A percentile compares a stretch with the other conserved stretches of the same genome.
These are phyloP conservation scores for Caenorhabditis tropicalis DNA, from an alignment of 1,140 invertebrate genomes.

Conservation along the genomic window DNA sequence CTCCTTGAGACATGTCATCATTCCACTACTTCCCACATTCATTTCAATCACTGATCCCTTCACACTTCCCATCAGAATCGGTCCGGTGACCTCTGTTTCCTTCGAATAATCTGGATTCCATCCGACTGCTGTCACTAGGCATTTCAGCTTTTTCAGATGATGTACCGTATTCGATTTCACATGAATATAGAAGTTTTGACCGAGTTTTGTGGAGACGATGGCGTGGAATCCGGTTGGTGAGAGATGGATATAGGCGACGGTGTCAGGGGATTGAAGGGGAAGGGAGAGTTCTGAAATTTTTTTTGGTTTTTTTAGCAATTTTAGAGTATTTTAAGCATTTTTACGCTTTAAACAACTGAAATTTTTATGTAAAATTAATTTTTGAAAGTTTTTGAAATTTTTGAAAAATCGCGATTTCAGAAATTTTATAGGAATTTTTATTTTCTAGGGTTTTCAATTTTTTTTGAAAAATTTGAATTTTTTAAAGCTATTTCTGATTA, in stretches of 20 bases:
- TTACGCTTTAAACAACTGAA: too few species aligned
- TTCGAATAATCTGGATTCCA: constrained; percentile 49
- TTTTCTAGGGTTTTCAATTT: too few species aligned
- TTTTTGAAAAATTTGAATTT: too few species aligned
- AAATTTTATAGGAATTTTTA: too few species aligned
- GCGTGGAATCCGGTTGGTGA: constrained; percentile 46
- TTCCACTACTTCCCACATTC: constrained; percentile 4
- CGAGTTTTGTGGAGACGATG: constrained; percentile 39
- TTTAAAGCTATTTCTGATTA: too few species aligned
- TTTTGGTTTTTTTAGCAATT: background rate
- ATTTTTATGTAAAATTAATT: too few species aligned
- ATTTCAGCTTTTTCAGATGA: background rate
- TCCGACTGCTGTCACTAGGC: constrained; percentile 43
- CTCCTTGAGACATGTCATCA: background rate
- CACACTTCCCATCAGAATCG: constrained; percentile 48
- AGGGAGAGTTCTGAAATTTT: constrained; percentile 40
- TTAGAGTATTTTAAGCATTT: background rate
- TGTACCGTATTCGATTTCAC: constrained; percentile 17
- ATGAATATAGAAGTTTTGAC: constrained; percentile 51
- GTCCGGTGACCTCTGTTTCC: constrained; percentile 30
- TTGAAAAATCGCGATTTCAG: too few species aligned
- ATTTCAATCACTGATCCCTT: constrained; percentile 38
- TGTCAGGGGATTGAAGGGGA: constrained; percentile 30
- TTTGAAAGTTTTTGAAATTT: too few species aligned
- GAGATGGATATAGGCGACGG: constrained; percentile 40